Base-by-base conservation (phyloP, 2,113 vertebrate species). In the Synodontis membranacea region DNA sequence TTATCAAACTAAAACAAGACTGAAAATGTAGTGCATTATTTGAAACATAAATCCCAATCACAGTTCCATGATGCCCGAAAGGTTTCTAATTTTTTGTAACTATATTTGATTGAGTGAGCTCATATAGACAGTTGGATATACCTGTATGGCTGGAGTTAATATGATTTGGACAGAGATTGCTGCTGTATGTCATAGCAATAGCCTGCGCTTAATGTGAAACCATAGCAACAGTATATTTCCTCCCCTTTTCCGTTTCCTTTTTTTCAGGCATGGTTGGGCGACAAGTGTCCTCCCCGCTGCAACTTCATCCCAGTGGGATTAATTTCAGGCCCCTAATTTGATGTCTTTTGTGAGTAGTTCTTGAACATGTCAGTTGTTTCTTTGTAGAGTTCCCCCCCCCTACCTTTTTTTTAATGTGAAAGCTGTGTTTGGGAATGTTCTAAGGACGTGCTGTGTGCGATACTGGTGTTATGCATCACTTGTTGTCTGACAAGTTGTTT, bases 151-250 rank as follows among this genome's bases (percentile, higher is more conserved):
- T 54, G 25, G 34, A 76, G 37, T 48, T 87, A 87, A 87, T 83
- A 76, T 52, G 80, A 87, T 87, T 83, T 83, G 80, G 70, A 66
- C 70, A 66, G 80, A 83, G 80, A 87, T 87, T 87, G 83, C 70
- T 66, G 80, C 66, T 75, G 70, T 87, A 83, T 78, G 80, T 87
- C 86, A 82, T 48, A 54, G 23, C 54, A 64, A n/a, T 78, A 76
- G 86, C 44, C 70, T 83, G 58, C 44, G 23, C 66, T 62, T 82
- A 76, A 78, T 64, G 72, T 48, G 72, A 66, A 83, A 86, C 80
- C 52, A 86, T 83, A 75, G 86, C 80, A 86, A 86, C 78, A 64
- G 23, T 60, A 54, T 60, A 75, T 82, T 68, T 42, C 21, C 56
- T 62, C 74, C 6, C 46, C 34, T 31, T 86, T 42, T 31, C 9